phyloP scores from a whole-genome alignment of 2,113 vertebrate species.

The Micromys minutus region DNA sequence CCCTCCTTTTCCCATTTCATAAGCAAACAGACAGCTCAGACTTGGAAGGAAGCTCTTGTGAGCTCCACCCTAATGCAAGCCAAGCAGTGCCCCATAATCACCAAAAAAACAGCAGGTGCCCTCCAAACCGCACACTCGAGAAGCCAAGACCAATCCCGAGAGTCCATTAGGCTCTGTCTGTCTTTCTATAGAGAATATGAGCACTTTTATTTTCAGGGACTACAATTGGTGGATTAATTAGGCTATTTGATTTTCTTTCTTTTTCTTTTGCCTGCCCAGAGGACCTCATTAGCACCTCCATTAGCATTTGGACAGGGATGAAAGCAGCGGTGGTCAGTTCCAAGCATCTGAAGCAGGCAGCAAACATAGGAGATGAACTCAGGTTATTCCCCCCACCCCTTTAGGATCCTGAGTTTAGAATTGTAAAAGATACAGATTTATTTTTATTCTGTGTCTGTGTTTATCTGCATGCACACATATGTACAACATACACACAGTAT shows the following conservation, averaged over 20 bases:
- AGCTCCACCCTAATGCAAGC: constrained; percentile 76
- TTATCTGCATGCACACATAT: too few species aligned
- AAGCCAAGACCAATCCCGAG: constrained; percentile 74
- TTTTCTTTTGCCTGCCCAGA: constrained; percentile 71
- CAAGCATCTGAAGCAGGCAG: not conserved
- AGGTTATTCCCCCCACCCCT: not conserved
- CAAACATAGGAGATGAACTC: not conserved
- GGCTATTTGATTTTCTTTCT: constrained; percentile 72
- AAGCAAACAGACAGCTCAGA: constrained; percentile 81
- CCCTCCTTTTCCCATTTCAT: constrained; percentile 78
- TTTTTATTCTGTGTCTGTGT: not conserved
- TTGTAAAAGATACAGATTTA: not conserved
- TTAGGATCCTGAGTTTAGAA: not conserved
- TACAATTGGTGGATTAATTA: constrained; percentile 73
- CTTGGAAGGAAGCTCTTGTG: constrained; percentile 72
- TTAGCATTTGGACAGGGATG: constrained; percentile 53
- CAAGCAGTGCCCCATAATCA: constrained; percentile 78
- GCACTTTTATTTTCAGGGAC: constrained; percentile 63
- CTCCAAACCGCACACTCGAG: constrained; percentile 79
- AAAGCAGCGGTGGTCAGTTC: not conserved
- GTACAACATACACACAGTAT: not conserved
- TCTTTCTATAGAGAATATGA: constrained; percentile 79
- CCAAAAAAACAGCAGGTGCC: constrained; percentile 79
- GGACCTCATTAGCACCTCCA: constrained; percentile 71
- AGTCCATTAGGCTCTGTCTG: constrained; percentile 65